Percentiles rank a stretch among this genome's conserved stretches.
phyloP scores from a whole-genome alignment of 2,888 invertebrate species.

The Rhaphigaster nebulosa region DNA sequence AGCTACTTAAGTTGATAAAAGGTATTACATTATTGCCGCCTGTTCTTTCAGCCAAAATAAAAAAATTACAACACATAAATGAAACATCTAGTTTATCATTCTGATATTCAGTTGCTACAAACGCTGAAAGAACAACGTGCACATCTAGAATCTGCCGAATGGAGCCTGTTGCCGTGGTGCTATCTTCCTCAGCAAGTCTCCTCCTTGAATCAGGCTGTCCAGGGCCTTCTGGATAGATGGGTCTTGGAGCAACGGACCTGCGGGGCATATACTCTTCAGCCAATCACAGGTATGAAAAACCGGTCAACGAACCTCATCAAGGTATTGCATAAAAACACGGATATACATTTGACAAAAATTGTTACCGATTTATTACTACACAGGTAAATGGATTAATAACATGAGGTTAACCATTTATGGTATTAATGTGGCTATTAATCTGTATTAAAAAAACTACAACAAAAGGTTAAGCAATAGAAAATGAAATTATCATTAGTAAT shows the following conservation, averaged over 20 bases:
- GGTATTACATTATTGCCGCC: neutral
- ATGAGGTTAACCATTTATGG: neutral
- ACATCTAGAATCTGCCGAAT: conserved; percentile 47
- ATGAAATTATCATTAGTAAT: neutral
- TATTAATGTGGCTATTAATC: neutral
- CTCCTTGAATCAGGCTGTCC: conserved; percentile 77
- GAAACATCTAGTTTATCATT: conserved; percentile 19
- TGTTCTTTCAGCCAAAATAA: conserved; percentile 22
- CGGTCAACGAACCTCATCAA: conserved; percentile 21
- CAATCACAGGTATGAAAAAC: conserved; percentile 44
- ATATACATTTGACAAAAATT: neutral
- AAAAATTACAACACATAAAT: conserved; percentile 16
- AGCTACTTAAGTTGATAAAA: neutral
- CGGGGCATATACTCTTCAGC: conserved; percentile 47
- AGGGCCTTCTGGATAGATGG: conserved; percentile 84
- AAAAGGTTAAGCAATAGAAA: neutral
- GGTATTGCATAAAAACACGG: conserved; percentile 21
- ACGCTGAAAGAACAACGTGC: neutral
- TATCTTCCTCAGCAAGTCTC: conserved; percentile 64
- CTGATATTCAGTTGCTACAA: neutral
- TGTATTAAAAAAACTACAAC: neutral
- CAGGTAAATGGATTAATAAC: neutral
- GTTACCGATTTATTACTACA: conserved; percentile 7
- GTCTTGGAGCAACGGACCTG: conserved; percentile 77
- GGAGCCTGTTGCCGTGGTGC: conserved; percentile 45